A percentile compares a stretch with the other conserved stretches of the same genome.
Conservation (phyloP, 2,888 invertebrate species). For the Ferdinandea cuprea region DNA sequence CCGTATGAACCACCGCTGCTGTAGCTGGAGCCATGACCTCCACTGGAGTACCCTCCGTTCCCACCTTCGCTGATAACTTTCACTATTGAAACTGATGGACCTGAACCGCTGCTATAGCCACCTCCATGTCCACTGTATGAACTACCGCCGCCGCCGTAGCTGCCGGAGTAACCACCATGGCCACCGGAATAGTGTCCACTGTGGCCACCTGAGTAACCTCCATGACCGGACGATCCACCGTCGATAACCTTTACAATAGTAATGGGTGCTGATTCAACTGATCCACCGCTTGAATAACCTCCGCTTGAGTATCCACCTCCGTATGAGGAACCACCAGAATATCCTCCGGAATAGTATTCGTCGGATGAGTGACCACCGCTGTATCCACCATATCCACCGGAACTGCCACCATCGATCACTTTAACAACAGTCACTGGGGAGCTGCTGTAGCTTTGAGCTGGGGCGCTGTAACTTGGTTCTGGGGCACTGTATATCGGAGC, state of each 20-base stretch:
- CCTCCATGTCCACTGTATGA: constrained; percentile 54
- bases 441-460: constrained; percentile 29
- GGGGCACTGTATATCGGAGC: constrained; percentile 37
- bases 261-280: constrained; percentile 34
- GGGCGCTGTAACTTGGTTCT: constrained; percentile 32
- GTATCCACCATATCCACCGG: constrained; percentile 25
- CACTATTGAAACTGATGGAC: constrained; percentile 37
- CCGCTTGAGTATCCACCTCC: constrained; percentile 31
- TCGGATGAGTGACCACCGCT: constrained; percentile 14
- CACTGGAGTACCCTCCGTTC: constrained; percentile 65
- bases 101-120: constrained; percentile 38
- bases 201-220: constrained; percentile 69
- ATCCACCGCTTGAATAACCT: constrained; percentile 24
- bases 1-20: constrained; percentile 27
- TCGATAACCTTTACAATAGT: constrained; percentile 48
- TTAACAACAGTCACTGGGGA: constrained; percentile 37
- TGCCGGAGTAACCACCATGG: constrained; percentile 60
- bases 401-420: constrained; percentile 40
- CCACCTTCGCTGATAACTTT: constrained; percentile 53
- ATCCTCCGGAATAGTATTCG: no score
- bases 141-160: constrained; percentile 59
- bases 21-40: constrained; percentile 36
- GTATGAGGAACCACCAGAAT: constrained; percentile 3
- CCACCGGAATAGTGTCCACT: constrained; percentile 69
- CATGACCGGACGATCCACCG: constrained; percentile 31